Percentiles rank a stretch among this genome's conserved stretches.
Conservation (phyloP, 1,140 invertebrate species). For the Chymomyza costata region DNA sequence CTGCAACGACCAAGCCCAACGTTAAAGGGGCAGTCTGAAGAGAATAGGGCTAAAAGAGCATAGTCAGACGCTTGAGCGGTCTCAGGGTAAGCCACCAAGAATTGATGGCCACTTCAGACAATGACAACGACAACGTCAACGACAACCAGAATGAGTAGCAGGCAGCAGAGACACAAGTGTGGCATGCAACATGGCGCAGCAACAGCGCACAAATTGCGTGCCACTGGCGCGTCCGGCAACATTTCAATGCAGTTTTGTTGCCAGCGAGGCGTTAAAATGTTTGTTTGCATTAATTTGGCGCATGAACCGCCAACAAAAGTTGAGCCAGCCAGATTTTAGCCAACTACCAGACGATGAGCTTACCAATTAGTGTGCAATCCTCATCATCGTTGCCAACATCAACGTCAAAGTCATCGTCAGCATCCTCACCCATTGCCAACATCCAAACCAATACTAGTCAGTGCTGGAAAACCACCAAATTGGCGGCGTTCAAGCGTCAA, state of each 20-base stretch:
- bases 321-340: too few species aligned
- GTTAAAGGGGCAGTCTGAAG: too few species aligned
- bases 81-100: slow-evolving; percentile 41
- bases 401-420: too few species aligned
- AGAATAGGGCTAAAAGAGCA: too few species aligned
- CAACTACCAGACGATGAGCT: too few species aligned
- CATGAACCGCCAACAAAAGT: slow-evolving; percentile 25
- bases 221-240: slow-evolving; percentile 51
- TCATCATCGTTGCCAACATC: background rate
- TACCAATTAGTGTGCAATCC: slow-evolving; percentile 51
- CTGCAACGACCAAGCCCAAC: slow-evolving; percentile 26
- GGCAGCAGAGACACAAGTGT: background rate
- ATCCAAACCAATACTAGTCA: background rate
- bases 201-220: slow-evolving; percentile 52
- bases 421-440: background rate
- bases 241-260: slow-evolving; percentile 38
- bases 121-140: slow-evolving; percentile 42
- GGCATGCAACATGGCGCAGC: background rate
- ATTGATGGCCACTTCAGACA: slow-evolving; percentile 70
- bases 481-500: slow-evolving; percentile 9
- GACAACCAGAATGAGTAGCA: slow-evolving; percentile 10
- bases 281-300: slow-evolving; percentile 72
- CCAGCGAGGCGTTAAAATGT: slow-evolving; percentile 67
- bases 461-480: slow-evolving; percentile 26
- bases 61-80: too few species aligned